Conservation (phyloP, 2,113 vertebrate genomes). For the Peromyscus leucopus region DNA sequence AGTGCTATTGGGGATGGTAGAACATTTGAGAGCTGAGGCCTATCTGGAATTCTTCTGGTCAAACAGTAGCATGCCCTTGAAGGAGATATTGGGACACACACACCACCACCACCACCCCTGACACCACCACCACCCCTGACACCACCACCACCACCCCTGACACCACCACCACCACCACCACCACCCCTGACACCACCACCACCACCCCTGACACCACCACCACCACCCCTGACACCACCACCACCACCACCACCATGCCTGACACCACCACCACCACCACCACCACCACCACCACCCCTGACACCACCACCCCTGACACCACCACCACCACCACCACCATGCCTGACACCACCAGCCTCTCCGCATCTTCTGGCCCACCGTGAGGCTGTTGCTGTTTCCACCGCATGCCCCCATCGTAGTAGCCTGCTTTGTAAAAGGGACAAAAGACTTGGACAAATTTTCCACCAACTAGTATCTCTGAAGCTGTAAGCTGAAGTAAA, state of each 20-base stretch:
- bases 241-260: too few species aligned
- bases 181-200: too few species aligned
- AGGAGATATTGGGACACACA: background rate
- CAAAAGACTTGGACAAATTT: background rate
- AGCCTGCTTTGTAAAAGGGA: background rate
- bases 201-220: too few species aligned
- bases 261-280: too few species aligned
- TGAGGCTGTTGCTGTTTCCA: too few species aligned
- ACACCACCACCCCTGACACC: too few species aligned
- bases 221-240: too few species aligned
- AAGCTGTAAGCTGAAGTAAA: background rate
- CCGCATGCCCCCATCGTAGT: too few species aligned
- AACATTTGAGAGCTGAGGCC: background rate
- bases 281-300: too few species aligned
- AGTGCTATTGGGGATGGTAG: background rate
- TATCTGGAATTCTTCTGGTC: background rate
- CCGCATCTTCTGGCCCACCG: background rate
- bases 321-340: background rate
- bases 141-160: accelerated
- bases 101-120: background rate
- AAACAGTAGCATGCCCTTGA: background rate
- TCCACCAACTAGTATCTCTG: background rate
- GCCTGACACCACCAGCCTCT: too few species aligned
- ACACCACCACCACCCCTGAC: too few species aligned
- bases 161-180: too few species aligned